These are phyloP conservation scores for human DNA, from an alignment of 2,113 vertebrate genomes.

Conservation along the genomic window GRCh38 chr5:114784501-114785000, in stretches of 20 bases:
- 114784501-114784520: neutral
- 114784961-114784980: neutral
- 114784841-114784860: neutral
- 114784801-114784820: neutral
- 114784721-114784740: neutral
- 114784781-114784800: neutral
- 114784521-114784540: neutral
- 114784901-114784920: neutral
- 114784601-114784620: neutral
- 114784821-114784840: neutral
- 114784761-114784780: neutral
- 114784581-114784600: conserved; percentile 12
- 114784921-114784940: neutral
- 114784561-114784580: neutral
- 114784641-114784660: neutral
- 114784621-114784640: neutral
- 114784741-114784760: neutral
- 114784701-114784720: neutral
- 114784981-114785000: fast-evolving
- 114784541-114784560: neutral
- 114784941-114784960: neutral
- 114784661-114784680: neutral
- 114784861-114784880: neutral
- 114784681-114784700: neutral
- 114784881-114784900: neutral